These are phyloP conservation scores for Nomada lathburiana DNA, from an alignment of 2,888 invertebrate species.

Conservation along the genomic window DNA sequence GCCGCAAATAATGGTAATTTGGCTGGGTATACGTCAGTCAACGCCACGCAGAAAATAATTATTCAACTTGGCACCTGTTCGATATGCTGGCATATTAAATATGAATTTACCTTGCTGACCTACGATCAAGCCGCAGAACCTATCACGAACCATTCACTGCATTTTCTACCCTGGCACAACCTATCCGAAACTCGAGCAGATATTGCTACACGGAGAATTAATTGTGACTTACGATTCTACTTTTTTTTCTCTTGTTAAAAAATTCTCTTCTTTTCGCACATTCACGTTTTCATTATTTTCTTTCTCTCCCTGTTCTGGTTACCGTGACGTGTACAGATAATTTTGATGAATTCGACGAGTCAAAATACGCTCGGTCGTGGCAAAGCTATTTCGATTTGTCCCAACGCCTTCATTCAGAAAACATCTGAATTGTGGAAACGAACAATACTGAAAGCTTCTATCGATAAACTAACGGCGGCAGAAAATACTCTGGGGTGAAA, in stretches of 20 bases:
- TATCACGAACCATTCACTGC: conserved; percentile 45
- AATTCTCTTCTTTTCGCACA: not conserved
- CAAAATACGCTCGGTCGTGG: not conserved
- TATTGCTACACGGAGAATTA: conserved; percentile 32
- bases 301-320: not conserved
- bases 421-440: not conserved
- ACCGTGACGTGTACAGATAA: not conserved
- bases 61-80: conserved; percentile 41
- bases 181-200: conserved; percentile 4
- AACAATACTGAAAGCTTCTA: not conserved
- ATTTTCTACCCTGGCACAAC: conserved; percentile 14
- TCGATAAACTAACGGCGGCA: not conserved
- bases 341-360: conserved; percentile 4
- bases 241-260: not conserved
- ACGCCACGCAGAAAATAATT: conserved; percentile 60
- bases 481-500: not conserved
- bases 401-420: not conserved
- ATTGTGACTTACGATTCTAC: not conserved
- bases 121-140: conserved; percentile 26
- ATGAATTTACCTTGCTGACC: conserved; percentile 47
- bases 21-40: conserved; percentile 52
- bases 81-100: conserved; percentile 55
- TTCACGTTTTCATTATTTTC: not conserved
- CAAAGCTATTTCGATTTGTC: too few species aligned
- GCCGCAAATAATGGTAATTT: conserved; percentile 60